Conservation (phyloP, 2,888 invertebrate species). For the Pseudococcus viburni region DNA sequence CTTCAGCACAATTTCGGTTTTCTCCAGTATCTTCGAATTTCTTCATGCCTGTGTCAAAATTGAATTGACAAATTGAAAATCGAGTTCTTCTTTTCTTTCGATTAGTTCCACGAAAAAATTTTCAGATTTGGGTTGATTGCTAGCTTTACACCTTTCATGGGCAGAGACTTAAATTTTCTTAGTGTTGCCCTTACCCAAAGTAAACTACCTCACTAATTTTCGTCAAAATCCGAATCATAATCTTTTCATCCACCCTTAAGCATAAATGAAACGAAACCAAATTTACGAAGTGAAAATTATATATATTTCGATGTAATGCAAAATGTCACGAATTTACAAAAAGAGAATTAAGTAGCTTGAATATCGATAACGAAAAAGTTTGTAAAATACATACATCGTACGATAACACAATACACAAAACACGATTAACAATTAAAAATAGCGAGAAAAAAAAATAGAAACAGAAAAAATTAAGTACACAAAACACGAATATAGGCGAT, state of each 20-base stretch:
- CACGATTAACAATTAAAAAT: slow-evolving; percentile 33
- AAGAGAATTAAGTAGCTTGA: slow-evolving; percentile 50
- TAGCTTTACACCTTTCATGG: too few relatives aligned
- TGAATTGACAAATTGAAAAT: too few relatives aligned
- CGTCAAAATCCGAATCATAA: not conserved
- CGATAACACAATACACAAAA: slow-evolving; percentile 43
- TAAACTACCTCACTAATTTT: too few relatives aligned
- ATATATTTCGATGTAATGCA: slow-evolving; percentile 58
- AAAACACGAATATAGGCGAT: slow-evolving; percentile 25
- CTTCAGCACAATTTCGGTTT: too few relatives aligned
- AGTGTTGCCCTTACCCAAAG: too few relatives aligned
- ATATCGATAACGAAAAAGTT: slow-evolving; percentile 51
- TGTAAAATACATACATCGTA: not conserved
- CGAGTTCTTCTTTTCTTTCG: too few relatives aligned
- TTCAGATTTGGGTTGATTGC: too few relatives aligned
- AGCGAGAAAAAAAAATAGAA: slow-evolving; percentile 17
- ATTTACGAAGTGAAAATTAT: slow-evolving; percentile 42
- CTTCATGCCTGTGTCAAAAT: too few relatives aligned
- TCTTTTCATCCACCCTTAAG: not conserved
- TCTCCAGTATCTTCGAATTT: too few relatives aligned
- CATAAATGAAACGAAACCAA: not conserved
- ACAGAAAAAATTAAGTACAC: slow-evolving; percentile 56
- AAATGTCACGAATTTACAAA: slow-evolving; percentile 56
- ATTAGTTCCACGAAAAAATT: too few relatives aligned
- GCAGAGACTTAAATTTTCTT: too few relatives aligned